Evolutionary conservation across 2,888 invertebrate genomes (phyloP).

Genomic region (Vandiemenella viatica): DNA sequence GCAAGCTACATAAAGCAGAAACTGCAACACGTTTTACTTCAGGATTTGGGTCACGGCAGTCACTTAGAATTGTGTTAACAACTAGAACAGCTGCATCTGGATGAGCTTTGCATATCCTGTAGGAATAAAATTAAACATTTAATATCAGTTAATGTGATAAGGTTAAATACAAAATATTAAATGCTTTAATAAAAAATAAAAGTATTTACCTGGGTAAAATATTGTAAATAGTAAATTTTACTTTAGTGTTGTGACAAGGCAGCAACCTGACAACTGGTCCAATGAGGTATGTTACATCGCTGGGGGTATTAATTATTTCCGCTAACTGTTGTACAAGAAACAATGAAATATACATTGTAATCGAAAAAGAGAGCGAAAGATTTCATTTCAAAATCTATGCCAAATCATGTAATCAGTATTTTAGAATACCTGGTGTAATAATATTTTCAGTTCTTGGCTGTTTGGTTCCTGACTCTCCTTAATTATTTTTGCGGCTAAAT

Average conservation of each 20-base stretch:
- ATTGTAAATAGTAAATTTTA: slow-evolving; percentile 15
- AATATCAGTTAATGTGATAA: background rate
- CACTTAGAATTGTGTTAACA: slow-evolving; percentile 15
- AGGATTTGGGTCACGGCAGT: slow-evolving; percentile 16
- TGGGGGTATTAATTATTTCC: slow-evolving; percentile 12
- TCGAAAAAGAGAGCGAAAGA: no score
- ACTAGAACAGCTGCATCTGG: slow-evolving; percentile 15
- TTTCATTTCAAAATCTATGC: no score
- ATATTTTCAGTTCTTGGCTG: background rate
- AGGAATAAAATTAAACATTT: slow-evolving; percentile 1
- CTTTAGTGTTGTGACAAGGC: slow-evolving; percentile 11
- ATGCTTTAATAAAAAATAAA: background rate
- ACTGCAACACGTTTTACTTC: slow-evolving; percentile 14
- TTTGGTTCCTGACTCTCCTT: background rate
- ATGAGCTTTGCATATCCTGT: slow-evolving; percentile 11
- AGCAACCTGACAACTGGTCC: slow-evolving; percentile 16
- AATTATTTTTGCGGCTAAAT: background rate
- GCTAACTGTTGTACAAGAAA: slow-evolving; percentile 7
- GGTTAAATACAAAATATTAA: background rate
- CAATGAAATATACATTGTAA: background rate
- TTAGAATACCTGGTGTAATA: background rate
- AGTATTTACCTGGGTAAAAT: slow-evolving; percentile 17
- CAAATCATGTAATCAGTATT: no score
- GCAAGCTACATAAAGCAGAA: slow-evolving; percentile 9
- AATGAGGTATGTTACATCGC: slow-evolving; percentile 14